Evolutionary conservation across 2,113 vertebrate genomes (phyloP), one percentile per base, ranked within the genome.

Genomic region (Enhydra lutris): DNA sequence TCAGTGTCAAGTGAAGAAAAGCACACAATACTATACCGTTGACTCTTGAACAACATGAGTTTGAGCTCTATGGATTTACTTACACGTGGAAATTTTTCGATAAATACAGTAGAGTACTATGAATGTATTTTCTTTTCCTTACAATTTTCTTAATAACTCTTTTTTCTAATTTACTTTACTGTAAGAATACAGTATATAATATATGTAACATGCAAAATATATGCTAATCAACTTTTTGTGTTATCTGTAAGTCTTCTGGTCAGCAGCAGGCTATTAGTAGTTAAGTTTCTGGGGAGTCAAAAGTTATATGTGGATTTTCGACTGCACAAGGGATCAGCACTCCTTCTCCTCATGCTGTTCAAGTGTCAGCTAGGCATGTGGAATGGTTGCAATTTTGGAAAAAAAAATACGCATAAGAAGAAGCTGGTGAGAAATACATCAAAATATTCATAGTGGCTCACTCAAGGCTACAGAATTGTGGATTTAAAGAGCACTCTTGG

Each of bases 381-480:
- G 24, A 92, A 76, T 81, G 80, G n/a, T 80, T 71, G 34, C 29
- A 83, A 29, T 78, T 83, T 90, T 61, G 42, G 50, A 20, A 39
- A 93, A 39, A 93, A 69, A 94, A 69, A 92, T 23, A 42, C n/a
- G 7, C 1, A 21, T 15, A 89, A 96, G 50, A 82, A 82, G 67
- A 95, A 97, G 87, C 20, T 95, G 45, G n/a, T 55, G 69, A 81
- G 80, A 59, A 52, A 36, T 80, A 47, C 26, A 96, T 67, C 6
- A 80, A 79, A 97, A 92, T 94, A 55, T 96, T 94, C 96, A 85
- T 15, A 71, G 23, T 89, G 34, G 17, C 31, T 76, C 15, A 61
- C 47, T 18, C 34, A 52, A 6, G 12, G 80, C 57, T 55, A 15
- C 45, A 90, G 10, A 97, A 92, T 24, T 97, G 5, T 83, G 39